Evolutionary conservation across 2,797 vertebrate genomes (phyloP).

Genomic region (Ispidina lecontei): DNA sequence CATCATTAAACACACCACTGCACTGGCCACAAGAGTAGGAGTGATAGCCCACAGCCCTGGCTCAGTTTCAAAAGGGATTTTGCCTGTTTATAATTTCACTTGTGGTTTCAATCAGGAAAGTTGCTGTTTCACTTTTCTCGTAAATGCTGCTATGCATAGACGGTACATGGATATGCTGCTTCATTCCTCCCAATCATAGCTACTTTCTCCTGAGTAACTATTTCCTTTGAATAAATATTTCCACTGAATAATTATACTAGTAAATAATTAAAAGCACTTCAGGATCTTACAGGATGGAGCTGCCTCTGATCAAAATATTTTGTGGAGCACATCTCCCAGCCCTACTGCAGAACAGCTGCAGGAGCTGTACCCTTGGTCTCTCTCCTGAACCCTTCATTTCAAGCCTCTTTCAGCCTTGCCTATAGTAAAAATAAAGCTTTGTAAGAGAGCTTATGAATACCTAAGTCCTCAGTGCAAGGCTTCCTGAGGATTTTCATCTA

Average conservation of each 20-base stretch:
- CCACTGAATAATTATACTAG: neutral
- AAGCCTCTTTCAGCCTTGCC: neutral
- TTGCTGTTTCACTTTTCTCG: neutral
- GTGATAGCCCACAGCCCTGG: conserved; percentile 32
- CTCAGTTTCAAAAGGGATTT: conserved; percentile 19
- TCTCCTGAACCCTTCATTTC: neutral
- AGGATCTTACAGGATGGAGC: neutral
- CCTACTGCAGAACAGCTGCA: neutral
- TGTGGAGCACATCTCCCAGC: neutral
- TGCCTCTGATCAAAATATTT: neutral
- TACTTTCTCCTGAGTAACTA: neutral
- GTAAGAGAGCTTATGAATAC: neutral
- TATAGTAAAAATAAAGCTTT: neutral
- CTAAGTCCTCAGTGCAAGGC: accelerated
- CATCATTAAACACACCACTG: neutral
- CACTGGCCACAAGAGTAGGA: conserved; percentile 3
- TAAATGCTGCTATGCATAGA: neutral
- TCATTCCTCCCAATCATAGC: neutral
- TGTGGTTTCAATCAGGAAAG: conserved; percentile 38
- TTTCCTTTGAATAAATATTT: conserved; percentile 12
- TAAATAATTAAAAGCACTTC: neutral
- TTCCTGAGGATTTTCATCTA: neutral
- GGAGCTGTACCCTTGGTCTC: neutral
- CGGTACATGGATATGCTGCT: neutral
- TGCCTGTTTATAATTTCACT: neutral